A percentile compares a stretch with the other conserved stretches of the same genome.
These are phyloP conservation scores for Spea bombifrons DNA, from an alignment of 2,113 vertebrate species.

Conservation along the genomic window DNA sequence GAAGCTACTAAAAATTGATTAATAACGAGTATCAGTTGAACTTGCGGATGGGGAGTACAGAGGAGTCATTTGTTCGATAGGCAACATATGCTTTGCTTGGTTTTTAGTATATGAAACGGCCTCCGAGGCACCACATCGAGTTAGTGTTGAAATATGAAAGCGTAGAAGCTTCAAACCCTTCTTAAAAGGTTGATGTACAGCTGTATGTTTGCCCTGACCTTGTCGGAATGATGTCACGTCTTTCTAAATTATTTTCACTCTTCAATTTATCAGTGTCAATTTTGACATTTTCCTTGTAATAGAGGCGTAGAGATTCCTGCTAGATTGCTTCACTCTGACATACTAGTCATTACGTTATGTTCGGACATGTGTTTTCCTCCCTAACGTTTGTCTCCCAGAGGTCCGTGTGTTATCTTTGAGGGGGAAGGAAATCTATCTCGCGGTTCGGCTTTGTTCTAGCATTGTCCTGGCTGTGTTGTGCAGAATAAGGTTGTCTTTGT, in stretches of 20 bases:
- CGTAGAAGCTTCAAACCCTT: not conserved
- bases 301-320: constrained; percentile 2
- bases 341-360: constrained; percentile 36
- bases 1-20: too few relatives aligned
- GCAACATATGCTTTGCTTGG: too few relatives aligned
- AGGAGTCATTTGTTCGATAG: too few relatives aligned
- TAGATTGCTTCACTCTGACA: constrained; percentile 32
- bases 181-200: not conserved
- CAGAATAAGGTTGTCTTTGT: constrained; percentile 31
- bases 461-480: constrained; percentile 30
- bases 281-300: constrained; percentile 25
- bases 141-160: not conserved
- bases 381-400: constrained; percentile 26
- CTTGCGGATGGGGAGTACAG: too few relatives aligned
- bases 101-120: too few relatives aligned
- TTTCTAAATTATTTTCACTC: not conserved
- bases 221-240: not conserved
- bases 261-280: constrained; percentile 14
- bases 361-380: constrained; percentile 39
- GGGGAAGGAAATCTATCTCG: constrained; percentile 22
- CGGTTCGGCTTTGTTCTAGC: constrained; percentile 32
- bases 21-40: too few relatives aligned
- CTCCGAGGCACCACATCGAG: not conserved
- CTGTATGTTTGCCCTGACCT: constrained; percentile 14
- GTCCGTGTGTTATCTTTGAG: constrained; percentile 25